Conservation (phyloP, 2,113 vertebrate genomes). For the Callipepla squamata region DNA sequence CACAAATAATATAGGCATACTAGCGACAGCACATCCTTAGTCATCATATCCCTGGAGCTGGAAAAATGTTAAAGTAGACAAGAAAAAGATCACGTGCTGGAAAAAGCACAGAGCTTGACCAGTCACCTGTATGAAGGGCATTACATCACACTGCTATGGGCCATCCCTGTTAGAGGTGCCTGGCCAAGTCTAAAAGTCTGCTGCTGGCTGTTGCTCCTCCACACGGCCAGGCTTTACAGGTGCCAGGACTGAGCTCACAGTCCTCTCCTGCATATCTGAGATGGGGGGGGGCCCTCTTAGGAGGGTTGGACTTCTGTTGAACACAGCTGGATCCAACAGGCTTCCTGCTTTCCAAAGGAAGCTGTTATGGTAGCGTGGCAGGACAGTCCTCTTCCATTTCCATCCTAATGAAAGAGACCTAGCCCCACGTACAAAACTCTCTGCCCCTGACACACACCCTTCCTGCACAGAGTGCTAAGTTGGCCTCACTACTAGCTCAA, state of each 20-base stretch:
- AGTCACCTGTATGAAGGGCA: neutral
- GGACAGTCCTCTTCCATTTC: neutral
- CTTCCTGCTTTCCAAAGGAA: neutral
- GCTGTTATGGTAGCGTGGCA: neutral
- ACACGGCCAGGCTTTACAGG: neutral
- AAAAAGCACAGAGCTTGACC: neutral
- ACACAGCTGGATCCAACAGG: rapidly evolving
- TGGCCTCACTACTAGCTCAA: neutral
- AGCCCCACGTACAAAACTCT: neutral
- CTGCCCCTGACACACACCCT: neutral
- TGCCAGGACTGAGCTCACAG: neutral
- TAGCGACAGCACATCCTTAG: neutral
- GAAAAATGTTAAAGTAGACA: neutral
- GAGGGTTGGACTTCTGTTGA: neutral
- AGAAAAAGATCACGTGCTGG: neutral
- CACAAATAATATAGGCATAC: neutral
- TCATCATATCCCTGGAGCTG: neutral
- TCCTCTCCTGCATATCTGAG: neutral
- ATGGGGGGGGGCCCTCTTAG: neutral
- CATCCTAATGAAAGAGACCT: neutral
- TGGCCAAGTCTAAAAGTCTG: neutral
- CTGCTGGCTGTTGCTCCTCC: neutral
- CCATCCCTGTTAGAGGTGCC: neutral
- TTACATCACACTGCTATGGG: neutral
- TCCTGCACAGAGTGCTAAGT: neutral